Evolutionary conservation across 2,797 vertebrate species (phyloP).

Genomic region (Hephaestus fuliginosus): DNA sequence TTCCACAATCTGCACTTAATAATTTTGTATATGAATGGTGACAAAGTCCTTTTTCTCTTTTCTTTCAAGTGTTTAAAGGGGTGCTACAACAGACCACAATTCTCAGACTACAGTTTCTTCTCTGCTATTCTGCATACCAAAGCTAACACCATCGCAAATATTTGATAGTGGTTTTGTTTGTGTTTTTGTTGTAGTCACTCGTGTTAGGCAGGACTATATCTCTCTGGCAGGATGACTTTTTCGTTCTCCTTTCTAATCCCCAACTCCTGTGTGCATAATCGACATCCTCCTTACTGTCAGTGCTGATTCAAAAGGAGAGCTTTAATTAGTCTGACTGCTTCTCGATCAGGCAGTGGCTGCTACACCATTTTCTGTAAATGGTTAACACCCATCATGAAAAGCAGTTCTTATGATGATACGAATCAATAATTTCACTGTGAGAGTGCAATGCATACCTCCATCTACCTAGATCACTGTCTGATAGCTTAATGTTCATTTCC

Average conservation of each 20-base stretch:
- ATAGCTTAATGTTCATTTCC: constrained; percentile 14
- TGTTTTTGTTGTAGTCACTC: constrained; percentile 19
- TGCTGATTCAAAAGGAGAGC: neutral
- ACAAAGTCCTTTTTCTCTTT: constrained; percentile 30
- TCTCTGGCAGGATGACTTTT: constrained; percentile 18
- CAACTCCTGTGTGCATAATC: constrained; percentile 5
- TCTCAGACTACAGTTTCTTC: neutral
- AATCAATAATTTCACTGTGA: neutral
- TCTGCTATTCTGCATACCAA: neutral
- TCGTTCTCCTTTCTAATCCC: constrained; percentile 3
- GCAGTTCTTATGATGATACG: neutral
- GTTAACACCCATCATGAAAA: neutral
- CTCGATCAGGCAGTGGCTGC: neutral
- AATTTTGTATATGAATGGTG: constrained; percentile 34
- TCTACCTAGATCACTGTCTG: constrained; percentile 5
- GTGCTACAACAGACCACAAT: neutral
- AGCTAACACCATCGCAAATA: constrained; percentile 16
- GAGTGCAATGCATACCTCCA: neutral
- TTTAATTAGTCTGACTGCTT: constrained; percentile 7
- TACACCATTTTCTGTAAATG: neutral
- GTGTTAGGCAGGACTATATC: neutral
- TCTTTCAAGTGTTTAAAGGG: constrained; percentile 32
- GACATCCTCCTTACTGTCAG: neutral
- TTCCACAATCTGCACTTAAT: constrained; percentile 45
- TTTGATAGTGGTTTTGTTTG: constrained; percentile 22